phyloP scores from a whole-genome alignment of 2,888 invertebrate genomes.

The Microdon myrmicae region DNA sequence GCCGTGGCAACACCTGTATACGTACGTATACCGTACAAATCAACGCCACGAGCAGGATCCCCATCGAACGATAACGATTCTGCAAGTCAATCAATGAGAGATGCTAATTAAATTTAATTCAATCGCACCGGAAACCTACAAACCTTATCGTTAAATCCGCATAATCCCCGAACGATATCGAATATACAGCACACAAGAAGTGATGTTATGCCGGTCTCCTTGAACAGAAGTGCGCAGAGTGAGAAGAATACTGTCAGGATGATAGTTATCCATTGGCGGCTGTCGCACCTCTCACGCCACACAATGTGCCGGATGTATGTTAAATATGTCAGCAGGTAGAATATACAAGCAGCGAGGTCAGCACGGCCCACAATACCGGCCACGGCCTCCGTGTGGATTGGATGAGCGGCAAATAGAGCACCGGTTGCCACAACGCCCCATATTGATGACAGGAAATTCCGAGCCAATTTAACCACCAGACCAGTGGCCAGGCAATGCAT shows the following conservation, averaged over 20 bases:
- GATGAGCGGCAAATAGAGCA: constrained; percentile 91
- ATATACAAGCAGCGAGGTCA: constrained; percentile 90
- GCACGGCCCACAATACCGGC: constrained; percentile 96
- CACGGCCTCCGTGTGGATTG: constrained; percentile 96
- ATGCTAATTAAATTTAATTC: constrained; percentile 50
- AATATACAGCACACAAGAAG: constrained; percentile 89
- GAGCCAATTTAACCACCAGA: constrained; percentile 81
- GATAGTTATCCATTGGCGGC: constrained; percentile 72
- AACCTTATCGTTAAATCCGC: constrained; percentile 69
- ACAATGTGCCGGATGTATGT: constrained; percentile 84
- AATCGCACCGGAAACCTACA: constrained; percentile 30
- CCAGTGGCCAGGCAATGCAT: constrained; percentile 87
- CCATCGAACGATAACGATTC: constrained; percentile 78
- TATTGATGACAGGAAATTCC: constrained; percentile 75
- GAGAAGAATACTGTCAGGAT: constrained; percentile 74
- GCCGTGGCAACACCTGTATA: constrained; percentile 80
- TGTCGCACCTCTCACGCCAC: constrained; percentile 69
- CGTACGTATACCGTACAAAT: constrained; percentile 79
- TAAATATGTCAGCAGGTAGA: constrained; percentile 88
- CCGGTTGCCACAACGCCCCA: constrained; percentile 82
- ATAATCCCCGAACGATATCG: constrained; percentile 76
- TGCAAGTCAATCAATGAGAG: constrained; percentile 61
- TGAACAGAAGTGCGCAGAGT: constrained; percentile 87
- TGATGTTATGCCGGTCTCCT: constrained; percentile 95
- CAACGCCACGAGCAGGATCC: constrained; percentile 75